Conservation (phyloP, 2,113 vertebrate species). For the Microcebus lehilahytsara region DNA sequence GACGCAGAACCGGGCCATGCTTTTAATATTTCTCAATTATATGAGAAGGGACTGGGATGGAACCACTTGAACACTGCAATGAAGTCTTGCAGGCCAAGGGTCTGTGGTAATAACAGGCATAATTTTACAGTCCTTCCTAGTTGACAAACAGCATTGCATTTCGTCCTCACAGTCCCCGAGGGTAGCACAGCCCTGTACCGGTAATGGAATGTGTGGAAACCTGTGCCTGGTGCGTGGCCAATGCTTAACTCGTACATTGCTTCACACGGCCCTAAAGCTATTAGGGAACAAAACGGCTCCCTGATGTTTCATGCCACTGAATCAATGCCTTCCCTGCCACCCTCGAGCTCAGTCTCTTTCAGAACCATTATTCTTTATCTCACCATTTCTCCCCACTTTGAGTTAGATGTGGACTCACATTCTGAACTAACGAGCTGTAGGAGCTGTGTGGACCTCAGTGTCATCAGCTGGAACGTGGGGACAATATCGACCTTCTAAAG, state of each 20-base stretch:
- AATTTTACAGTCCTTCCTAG: not conserved
- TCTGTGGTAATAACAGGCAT: not conserved
- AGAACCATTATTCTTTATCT: not conserved
- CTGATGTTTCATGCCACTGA: not conserved
- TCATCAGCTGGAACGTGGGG: not conserved
- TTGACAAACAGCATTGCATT: not conserved
- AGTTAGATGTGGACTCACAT: not conserved
- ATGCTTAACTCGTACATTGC: not conserved
- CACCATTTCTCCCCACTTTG: not conserved
- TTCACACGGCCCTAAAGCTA: not conserved
- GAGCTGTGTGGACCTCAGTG: not conserved
- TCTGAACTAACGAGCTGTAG: not conserved
- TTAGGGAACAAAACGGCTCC: not conserved
- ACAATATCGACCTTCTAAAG: not conserved
- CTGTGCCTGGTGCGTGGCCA: not conserved
- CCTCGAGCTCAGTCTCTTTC: not conserved
- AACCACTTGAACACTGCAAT: not conserved
- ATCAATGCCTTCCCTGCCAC: not conserved
- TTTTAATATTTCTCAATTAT: not conserved
- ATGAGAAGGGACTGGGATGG: not conserved
- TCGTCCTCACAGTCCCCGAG: not conserved
- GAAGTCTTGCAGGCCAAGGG: not conserved
- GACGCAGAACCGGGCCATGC: not conserved
- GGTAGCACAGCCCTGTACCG: not conserved
- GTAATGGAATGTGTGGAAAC: not conserved